These are phyloP conservation scores for Avahi laniger DNA, from an alignment of 2,797 vertebrate species.

Conservation along the genomic window DNA sequence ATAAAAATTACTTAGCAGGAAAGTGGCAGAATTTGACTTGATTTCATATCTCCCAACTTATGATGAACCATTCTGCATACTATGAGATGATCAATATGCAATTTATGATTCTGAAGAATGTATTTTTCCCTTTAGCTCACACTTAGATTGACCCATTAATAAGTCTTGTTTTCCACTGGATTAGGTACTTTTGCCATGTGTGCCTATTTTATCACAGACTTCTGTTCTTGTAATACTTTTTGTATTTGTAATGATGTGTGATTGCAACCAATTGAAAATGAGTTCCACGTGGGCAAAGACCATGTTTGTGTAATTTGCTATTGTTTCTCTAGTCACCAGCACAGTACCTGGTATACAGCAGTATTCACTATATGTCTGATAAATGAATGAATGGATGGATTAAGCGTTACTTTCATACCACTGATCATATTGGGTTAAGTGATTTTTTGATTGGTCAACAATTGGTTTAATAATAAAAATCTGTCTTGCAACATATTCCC, in stretches of 20 bases:
- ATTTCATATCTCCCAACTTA: neutral
- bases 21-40: conserved; percentile 8
- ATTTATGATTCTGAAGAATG: neutral
- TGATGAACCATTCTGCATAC: neutral
- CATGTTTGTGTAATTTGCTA: neutral
- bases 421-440: neutral
- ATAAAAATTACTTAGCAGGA: conserved; percentile 34
- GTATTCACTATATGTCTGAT: neutral
- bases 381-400: neutral
- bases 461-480: neutral
- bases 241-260: neutral
- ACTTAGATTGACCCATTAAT: neutral
- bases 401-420: neutral
- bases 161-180: too few relatives aligned
- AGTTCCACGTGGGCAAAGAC: neutral
- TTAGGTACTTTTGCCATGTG: neutral
- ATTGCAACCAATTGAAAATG: neutral
- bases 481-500: neutral
- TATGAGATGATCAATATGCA: neutral
- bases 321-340: neutral
- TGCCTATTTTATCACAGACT: neutral
- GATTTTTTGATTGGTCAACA: neutral
- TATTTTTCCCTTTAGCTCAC: neutral
- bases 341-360: neutral
- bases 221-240: neutral